phyloP scores from a whole-genome alignment of 2,113 vertebrate genomes.

The Raja brachyura region DNA sequence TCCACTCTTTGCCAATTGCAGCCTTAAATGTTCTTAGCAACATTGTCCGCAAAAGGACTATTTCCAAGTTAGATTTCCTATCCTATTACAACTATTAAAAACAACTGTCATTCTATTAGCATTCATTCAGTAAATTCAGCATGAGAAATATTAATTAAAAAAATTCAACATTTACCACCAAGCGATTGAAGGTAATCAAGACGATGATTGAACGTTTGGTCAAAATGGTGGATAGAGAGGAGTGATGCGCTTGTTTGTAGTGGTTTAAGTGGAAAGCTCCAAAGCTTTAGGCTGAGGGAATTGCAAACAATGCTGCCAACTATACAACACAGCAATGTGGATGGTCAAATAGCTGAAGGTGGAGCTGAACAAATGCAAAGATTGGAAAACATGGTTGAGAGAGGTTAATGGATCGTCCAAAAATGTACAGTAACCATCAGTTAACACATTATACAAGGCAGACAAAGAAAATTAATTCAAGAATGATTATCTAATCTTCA shows the following conservation, averaged over 20 bases:
- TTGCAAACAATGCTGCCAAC: too few relatives aligned
- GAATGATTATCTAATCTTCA: background rate
- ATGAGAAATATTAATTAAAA: background rate
- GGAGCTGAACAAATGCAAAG: too few relatives aligned
- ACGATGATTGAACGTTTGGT: background rate
- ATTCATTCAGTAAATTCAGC: too few relatives aligned
- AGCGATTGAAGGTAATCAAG: background rate
- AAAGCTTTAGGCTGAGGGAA: too few relatives aligned
- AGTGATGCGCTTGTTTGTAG: background rate
- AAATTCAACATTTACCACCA: background rate
- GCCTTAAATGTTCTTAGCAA: background rate
- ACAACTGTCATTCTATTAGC: background rate
- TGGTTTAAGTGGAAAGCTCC: too few relatives aligned
- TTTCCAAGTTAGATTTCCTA: background rate
- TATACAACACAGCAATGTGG: too few relatives aligned
- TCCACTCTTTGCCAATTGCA: background rate
- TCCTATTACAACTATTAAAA: background rate
- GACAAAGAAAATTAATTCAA: background rate
- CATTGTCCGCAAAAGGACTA: background rate
- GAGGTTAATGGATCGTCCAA: background rate
- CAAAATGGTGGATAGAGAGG: background rate
- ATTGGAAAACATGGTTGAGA: too few relatives aligned
- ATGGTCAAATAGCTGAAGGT: too few relatives aligned
- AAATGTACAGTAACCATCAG: background rate
- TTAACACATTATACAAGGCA: background rate